phyloP scores from a whole-genome alignment of 2,888 invertebrate genomes.

The Odontomyia ornata region DNA sequence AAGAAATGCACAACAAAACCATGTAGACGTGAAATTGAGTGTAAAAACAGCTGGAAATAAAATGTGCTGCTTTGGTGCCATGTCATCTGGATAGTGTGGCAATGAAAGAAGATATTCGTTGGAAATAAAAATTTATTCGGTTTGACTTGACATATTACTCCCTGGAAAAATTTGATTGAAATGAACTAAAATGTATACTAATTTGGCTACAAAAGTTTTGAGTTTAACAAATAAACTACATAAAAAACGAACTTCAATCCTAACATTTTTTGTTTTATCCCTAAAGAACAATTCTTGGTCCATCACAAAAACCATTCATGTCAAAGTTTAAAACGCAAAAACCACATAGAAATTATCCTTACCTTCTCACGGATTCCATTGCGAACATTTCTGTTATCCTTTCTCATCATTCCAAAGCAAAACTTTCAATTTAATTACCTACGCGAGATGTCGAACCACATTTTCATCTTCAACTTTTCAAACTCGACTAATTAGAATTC shows the following conservation, averaged over 20 bases:
- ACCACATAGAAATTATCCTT: not conserved
- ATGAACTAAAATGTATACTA: too few species aligned
- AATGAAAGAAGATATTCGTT: not conserved
- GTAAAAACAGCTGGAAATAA: not conserved
- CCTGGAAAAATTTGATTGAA: too few species aligned
- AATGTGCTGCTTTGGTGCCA: not conserved
- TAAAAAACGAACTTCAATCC: too few species aligned
- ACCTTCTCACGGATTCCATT: not conserved
- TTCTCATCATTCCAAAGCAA: not conserved
- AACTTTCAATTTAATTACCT: slow-evolving; percentile 21
- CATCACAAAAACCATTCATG: too few species aligned
- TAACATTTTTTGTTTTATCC: too few species aligned
- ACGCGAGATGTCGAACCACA: slow-evolving; percentile 27
- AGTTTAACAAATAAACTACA: too few species aligned
- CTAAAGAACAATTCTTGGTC: too few species aligned
- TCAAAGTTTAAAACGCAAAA: not conserved
- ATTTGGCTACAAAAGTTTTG: too few species aligned
- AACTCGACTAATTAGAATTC: slow-evolving; percentile 44
- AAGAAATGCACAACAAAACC: not conserved
- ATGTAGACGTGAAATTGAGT: not conserved
- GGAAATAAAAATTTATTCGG: too few species aligned
- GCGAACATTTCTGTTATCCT: not conserved
- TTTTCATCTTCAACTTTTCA: slow-evolving; percentile 36
- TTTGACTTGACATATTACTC: too few species aligned
- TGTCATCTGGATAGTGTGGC: too few species aligned